These are phyloP conservation scores for Cryptus armator DNA, from an alignment of 2,888 invertebrate genomes.

Conservation along the genomic window DNA sequence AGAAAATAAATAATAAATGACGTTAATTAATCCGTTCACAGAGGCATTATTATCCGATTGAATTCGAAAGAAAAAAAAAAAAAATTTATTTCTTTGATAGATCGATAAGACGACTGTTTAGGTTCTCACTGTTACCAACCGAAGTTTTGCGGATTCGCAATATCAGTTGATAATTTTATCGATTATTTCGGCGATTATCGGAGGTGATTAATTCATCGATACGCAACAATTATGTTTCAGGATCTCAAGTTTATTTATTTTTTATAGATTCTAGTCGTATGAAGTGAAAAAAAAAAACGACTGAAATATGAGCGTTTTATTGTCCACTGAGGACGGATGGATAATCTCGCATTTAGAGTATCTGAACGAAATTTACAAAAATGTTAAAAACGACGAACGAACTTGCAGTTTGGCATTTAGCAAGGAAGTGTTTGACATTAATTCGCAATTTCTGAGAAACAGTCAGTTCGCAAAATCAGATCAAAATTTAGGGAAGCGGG, in stretches of 20 bases:
- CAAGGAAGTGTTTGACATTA: conserved; percentile 85
- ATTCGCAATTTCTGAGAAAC: conserved; percentile 83
- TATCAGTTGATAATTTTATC: conserved; percentile 27
- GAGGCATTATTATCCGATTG: background rate
- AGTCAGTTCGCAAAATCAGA: conserved; percentile 75
- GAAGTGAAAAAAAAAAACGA: conserved; percentile 11
- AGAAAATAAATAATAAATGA: background rate
- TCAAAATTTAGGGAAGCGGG: conserved; percentile 35
- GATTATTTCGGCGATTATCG: background rate
- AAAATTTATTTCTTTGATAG: background rate
- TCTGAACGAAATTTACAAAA: conserved; percentile 84
- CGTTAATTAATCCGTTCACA: conserved; percentile 6
- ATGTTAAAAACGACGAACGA: conserved; percentile 76
- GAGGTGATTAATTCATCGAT: background rate
- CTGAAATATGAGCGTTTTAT: conserved; percentile 84
- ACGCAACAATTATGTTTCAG: no score
- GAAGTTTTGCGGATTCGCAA: background rate
- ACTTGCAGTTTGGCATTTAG: conserved; percentile 80
- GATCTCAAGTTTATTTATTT: background rate
- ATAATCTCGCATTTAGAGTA: conserved; percentile 86
- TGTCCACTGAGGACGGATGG: conserved; percentile 83
- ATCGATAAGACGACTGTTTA: background rate
- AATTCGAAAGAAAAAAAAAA: background rate
- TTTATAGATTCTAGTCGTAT: background rate
- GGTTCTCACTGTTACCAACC: conserved; percentile 1